Evolutionary conservation across 2,888 invertebrate species (phyloP), one percentile per base, ranked within the genome.

Genomic region (Ophion costatus): DNA sequence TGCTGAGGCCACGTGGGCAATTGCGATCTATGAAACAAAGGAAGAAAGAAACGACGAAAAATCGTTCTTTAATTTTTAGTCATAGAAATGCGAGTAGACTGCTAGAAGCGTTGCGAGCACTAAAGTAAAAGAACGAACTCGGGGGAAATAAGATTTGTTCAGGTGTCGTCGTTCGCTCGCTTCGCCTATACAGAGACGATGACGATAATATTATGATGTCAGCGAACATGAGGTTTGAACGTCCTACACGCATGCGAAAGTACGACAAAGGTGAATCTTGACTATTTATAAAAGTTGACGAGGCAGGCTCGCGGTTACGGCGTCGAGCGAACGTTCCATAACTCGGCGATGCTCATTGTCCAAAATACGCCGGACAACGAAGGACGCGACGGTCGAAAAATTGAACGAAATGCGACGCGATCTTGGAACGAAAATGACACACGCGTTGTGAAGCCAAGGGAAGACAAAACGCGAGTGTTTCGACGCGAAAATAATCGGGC

Each of bases 201-300:
- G 59, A 73, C 57, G 59, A 75, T 75, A 75, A 75, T 75, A 75
- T 75, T 75, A 56, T 75, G 75, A 75, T 75, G 75, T 75, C 64
- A 75, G 64, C 74, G 20, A 17, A 45, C 45, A 11, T 11, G 38
- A 38, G 10, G 29, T 24, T 17, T 63, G n/a, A 17, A 63, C 61
- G 14, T 5, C 42, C 42, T 61, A 2, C 75, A 56, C 56, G 64
- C 5, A 5, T 51, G 51, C 51, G 51, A 51, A 51, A 51, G 17
- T 51, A 64, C n/a, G 64, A 51, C 56, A 29, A 66, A 64, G 20
- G 42, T 51, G 14, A 51, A 51, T 17, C 14, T 11, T 2, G 74
- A 69, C 83, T 83, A 75, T 83, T 79, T 83, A 79, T 79, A 79
- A 79, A 45, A 63, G 51, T 69, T 17, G 9, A 59, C 51, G 51